phyloP scores from a whole-genome alignment of 2,113 vertebrate genomes.

The Danionella cerebrum region DNA sequence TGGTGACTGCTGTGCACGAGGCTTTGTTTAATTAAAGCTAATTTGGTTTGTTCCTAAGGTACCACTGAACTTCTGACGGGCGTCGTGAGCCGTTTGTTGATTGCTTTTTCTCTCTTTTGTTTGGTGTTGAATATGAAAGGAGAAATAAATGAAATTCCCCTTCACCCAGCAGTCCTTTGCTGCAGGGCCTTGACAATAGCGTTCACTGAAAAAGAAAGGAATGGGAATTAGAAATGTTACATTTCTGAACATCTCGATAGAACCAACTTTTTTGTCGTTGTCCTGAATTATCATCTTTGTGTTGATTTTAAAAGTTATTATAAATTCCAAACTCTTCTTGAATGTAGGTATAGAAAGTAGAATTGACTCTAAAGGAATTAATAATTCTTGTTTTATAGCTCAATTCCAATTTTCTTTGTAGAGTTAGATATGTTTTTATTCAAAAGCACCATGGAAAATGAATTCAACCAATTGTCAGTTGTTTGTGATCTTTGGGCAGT shows the following conservation, averaged over 20 bases:
- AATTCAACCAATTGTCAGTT: not conserved
- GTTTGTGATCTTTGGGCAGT: not conserved
- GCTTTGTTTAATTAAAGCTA: conserved; percentile 39
- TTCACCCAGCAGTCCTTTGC: not conserved
- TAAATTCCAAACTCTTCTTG: too few species aligned
- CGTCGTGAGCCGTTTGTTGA: conserved; percentile 24
- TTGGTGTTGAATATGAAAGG: conserved; percentile 20
- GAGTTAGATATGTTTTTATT: too few species aligned
- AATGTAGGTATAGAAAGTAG: too few species aligned
- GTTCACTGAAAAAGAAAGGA: conserved; percentile 8
- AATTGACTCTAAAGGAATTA: too few species aligned
- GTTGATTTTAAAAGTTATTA: not conserved
- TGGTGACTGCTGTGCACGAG: conserved; percentile 32
- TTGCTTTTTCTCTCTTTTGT: conserved; percentile 28
- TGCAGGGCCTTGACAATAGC: not conserved
- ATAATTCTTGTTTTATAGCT: not conserved
- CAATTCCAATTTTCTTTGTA: not conserved
- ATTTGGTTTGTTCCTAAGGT: conserved; percentile 36
- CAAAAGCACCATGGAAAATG: not conserved
- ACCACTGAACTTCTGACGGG: conserved; percentile 28
- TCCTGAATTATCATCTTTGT: not conserved
- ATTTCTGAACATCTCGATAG: not conserved
- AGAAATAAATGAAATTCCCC: conserved; percentile 30
- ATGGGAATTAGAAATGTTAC: conserved; percentile 15
- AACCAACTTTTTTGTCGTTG: not conserved